Conservation (phyloP, 1,140 invertebrate genomes). For the Sarcophaga bullata region DNA sequence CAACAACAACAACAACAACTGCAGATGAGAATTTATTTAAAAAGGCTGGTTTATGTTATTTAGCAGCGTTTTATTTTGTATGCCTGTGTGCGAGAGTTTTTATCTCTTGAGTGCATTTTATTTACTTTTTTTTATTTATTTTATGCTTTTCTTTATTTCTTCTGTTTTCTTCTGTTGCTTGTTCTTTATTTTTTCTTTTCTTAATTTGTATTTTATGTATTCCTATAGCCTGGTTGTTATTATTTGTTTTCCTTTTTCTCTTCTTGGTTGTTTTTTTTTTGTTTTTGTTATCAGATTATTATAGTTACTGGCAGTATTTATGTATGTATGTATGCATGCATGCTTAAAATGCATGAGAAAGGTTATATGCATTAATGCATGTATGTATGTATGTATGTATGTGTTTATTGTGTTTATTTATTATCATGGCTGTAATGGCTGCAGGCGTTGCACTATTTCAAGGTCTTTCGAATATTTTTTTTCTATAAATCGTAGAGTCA, state of each 20-base stretch:
- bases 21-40: conserved; percentile 28
- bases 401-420: neutral
- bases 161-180: neutral
- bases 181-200: neutral
- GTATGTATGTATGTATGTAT: neutral
- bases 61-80: neutral
- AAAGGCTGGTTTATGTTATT: neutral
- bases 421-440: conserved; percentile 10
- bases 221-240: neutral
- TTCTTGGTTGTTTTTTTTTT: conserved; percentile 27
- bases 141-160: conserved; percentile 21
- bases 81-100: conserved; percentile 10
- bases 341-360: neutral
- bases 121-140: conserved; percentile 12
- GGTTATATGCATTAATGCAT: neutral
- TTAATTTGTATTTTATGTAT: conserved; percentile 21
- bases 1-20: neutral
- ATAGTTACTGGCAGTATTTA: neutral
- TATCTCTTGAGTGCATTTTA: conserved; percentile 38
- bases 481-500: conserved; percentile 25
- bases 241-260: too few relatives aligned
- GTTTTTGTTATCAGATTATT: conserved; percentile 5
- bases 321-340: neutral
- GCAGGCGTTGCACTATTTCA: conserved; percentile 46
- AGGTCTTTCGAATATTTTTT: conserved; percentile 33